These are phyloP conservation scores for Cyanoderma ruficeps DNA, from an alignment of 2,113 vertebrate genomes.

Conservation along the genomic window DNA sequence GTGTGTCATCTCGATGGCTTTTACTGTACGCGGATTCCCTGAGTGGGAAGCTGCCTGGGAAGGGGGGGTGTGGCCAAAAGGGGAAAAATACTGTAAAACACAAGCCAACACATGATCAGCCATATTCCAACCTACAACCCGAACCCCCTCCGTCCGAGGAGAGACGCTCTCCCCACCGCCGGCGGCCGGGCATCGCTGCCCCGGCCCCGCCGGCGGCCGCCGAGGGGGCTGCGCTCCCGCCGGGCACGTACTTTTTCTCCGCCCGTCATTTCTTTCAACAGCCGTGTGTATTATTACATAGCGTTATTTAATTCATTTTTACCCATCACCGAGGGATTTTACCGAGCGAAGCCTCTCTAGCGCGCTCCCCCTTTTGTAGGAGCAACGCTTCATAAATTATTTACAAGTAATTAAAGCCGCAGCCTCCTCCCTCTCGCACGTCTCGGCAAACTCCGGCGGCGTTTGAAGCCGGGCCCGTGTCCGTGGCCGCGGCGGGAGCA, in stretches of 20 bases:
- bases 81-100: constrained; percentile 86
- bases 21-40: constrained; percentile 83
- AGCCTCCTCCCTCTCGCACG: constrained; percentile 50
- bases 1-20: constrained; percentile 73
- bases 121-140: constrained; percentile 69
- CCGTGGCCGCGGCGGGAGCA: background rate
- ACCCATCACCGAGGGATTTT: constrained; percentile 8
- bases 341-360: constrained; percentile 13
- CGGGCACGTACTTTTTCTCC: background rate
- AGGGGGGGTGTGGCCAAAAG: constrained; percentile 88
- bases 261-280: background rate
- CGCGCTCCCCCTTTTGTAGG: constrained; percentile 9
- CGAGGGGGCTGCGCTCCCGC: background rate
- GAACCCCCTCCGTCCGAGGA: constrained; percentile 3
- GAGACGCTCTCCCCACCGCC: background rate
- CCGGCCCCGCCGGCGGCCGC: background rate
- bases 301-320: background rate
- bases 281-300: background rate
- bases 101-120: constrained; percentile 79
- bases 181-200: background rate
- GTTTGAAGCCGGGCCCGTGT: constrained; percentile 1
- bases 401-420: constrained; percentile 69
- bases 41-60: constrained; percentile 79
- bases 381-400: constrained; percentile 75
- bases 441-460: constrained; percentile 34